Percentiles rank a stretch among this genome's conserved stretches.
These are phyloP conservation scores for Borostomias antarcticus DNA, from an alignment of 2,797 vertebrate species.

Conservation along the genomic window DNA sequence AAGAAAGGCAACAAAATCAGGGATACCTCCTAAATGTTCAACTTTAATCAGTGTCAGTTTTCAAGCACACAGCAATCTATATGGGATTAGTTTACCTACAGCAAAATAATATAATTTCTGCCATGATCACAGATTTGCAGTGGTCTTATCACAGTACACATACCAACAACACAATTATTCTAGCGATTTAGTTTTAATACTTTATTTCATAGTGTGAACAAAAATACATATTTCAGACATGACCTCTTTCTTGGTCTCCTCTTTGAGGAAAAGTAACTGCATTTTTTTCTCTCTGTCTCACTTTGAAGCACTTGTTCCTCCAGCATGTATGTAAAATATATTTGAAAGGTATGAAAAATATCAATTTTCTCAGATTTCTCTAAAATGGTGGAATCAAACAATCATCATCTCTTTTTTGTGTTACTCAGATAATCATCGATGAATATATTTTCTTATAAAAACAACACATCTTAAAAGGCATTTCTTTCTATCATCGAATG, in stretches of 20 bases:
- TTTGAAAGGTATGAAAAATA: conserved; percentile 24
- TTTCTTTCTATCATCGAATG: conserved; percentile 60
- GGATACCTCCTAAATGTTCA: conserved; percentile 1
- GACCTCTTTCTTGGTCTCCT: conserved; percentile 49
- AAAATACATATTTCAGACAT: conserved; percentile 55
- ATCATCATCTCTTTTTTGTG: conserved; percentile 9
- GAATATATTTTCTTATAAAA: conserved; percentile 63
- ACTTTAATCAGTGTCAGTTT: conserved; percentile 6
- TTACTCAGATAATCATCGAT: conserved; percentile 51
- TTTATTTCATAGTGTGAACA: conserved; percentile 72
- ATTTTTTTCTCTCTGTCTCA: conserved; percentile 20
- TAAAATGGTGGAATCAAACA: conserved; percentile 23
- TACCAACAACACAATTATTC: not conserved
- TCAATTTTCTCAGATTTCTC: conserved; percentile 16
- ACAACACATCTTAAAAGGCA: conserved; percentile 49
- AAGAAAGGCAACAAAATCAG: conserved; percentile 6
- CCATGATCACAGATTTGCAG: not conserved
- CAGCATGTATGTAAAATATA: conserved; percentile 16
- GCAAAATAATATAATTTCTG: conserved; percentile 6
- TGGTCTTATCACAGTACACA: not conserved
- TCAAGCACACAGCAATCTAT: conserved; percentile 6
- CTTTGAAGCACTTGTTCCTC: conserved; percentile 36
- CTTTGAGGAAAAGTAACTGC: conserved; percentile 67
- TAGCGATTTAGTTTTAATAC: conserved; percentile 47
- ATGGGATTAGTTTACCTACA: not conserved